A percentile compares a stretch with the other conserved stretches of the same genome.
Evolutionary conservation across 1,140 invertebrate species (phyloP).

Genomic region (Cyrtorhinus lividipennis): DNA sequence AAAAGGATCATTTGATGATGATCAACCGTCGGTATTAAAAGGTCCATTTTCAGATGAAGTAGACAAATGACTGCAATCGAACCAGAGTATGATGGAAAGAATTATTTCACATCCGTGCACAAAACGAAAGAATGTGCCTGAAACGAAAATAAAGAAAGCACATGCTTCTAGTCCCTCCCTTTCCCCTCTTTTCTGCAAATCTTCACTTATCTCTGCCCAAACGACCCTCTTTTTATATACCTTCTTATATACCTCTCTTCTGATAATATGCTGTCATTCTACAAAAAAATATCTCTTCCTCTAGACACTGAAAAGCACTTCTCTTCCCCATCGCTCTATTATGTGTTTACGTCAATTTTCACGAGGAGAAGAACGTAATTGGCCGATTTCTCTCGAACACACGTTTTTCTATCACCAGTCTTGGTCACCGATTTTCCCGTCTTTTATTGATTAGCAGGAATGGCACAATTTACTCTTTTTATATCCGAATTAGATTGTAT

Average conservation of each 20-base stretch:
- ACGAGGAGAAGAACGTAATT: too few relatives aligned
- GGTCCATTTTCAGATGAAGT: conserved; percentile 14
- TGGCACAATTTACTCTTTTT: too few relatives aligned
- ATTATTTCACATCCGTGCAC: background rate
- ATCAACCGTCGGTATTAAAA: too few relatives aligned
- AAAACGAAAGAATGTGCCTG: conserved; percentile 7
- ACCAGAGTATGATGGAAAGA: background rate
- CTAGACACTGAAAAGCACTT: background rate
- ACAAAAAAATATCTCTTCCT: background rate
- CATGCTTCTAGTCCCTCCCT: background rate
- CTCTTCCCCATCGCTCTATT: too few relatives aligned
- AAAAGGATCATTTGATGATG: too few relatives aligned
- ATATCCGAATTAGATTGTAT: too few relatives aligned
- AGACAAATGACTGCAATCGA: background rate
- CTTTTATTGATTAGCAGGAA: too few relatives aligned
- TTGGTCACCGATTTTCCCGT: too few relatives aligned
- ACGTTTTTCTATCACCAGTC: too few relatives aligned
- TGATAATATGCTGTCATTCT: background rate
- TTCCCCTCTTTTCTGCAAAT: background rate
- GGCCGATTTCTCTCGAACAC: too few relatives aligned
- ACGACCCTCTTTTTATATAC: background rate
- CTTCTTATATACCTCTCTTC: background rate
- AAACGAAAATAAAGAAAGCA: conserved; percentile 10
- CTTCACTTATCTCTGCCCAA: too few relatives aligned
- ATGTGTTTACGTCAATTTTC: too few relatives aligned